Evolutionary conservation across 2,113 vertebrate genomes (phyloP), one percentile per base, ranked within the genome.

Genomic region (Pseudolaguvia tuberculata): DNA sequence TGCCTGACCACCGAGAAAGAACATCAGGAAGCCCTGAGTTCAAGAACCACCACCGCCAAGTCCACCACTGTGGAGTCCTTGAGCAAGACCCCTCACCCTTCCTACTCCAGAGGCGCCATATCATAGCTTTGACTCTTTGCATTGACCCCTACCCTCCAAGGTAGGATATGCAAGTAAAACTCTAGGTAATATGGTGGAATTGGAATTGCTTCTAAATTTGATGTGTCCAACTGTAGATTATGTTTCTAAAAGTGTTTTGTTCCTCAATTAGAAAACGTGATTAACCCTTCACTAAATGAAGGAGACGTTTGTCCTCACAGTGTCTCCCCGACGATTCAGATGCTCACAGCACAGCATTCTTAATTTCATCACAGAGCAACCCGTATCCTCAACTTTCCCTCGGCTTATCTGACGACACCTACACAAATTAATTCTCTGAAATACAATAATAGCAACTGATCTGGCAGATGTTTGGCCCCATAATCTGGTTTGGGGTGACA

Each of bases 401-500:
- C 83, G 87, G 87, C 78, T 78, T 79, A 87, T 88, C 83, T 81
- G 85, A 88, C 83, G 88, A 86, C 85, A 85, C 84, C 86, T 84
- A 86, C 85, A 83, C 79, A 81, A 78, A 87, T 83, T 84, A 87
- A 89, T 88, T 73, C 71, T 79, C 77, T 62, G 83, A 69, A 89
- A 88, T 81, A 82, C 82, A 87, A 86, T 86, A 86, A 88, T 70
- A 4, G 81, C 81, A 83, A n/a, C 79, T 77, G 78, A 80, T 88
- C 84, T 83, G 79, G 87, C 88, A 91, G 88, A 88, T 91, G 88
- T 86, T 82, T 77, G 70, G 27, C 48, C 75, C 76, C 78, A 75
- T 85, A 89, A 89, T 90, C 91, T 80, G 81, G 86, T 89, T 91
- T 88, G 87, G 82, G 82, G 73, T 65, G 81, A 73, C 51, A 59